These are phyloP conservation scores for Scaptodrosophila lebanonensis DNA, from an alignment of 1,140 invertebrate species.

Conservation along the genomic window DNA sequence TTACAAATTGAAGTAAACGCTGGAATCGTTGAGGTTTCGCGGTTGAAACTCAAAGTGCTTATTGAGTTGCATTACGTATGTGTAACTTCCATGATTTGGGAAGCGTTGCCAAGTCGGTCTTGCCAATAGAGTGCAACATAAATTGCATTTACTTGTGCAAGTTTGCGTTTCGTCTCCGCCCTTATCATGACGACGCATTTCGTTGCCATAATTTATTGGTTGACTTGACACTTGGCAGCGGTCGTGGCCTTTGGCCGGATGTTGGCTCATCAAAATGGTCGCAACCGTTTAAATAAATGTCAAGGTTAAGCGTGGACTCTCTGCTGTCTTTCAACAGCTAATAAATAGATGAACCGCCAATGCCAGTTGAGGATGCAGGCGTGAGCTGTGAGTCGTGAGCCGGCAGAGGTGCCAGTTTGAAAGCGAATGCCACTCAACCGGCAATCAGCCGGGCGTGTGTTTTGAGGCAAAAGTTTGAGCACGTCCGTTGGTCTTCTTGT, in stretches of 20 bases:
- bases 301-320: constrained; percentile 39
- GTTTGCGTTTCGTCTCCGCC: neutral
- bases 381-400: constrained; percentile 3
- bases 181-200: neutral
- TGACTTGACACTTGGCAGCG: constrained; percentile 29
- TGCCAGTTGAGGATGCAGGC: constrained; percentile 17
- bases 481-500: constrained; percentile 13
- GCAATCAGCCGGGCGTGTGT: constrained; percentile 39
- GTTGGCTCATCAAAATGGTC: constrained; percentile 23
- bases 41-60: too few species aligned
- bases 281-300: constrained; percentile 34
- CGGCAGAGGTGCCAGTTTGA: too few species aligned
- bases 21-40: too few species aligned
- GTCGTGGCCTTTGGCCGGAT: constrained; percentile 10
- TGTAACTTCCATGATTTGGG: too few species aligned
- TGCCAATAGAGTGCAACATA: constrained; percentile 65
- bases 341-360: constrained; percentile 29
- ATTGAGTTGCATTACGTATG: too few species aligned
- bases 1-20: too few species aligned
- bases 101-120: constrained; percentile 33
- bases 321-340: constrained; percentile 14
- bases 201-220: constrained; percentile 47
- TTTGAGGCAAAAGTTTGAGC: neutral
- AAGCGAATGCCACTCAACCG: constrained; percentile 18
- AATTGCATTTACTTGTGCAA: constrained; percentile 48